Conservation (phyloP, 2,797 vertebrate species). For the Phataginus tricuspis region DNA sequence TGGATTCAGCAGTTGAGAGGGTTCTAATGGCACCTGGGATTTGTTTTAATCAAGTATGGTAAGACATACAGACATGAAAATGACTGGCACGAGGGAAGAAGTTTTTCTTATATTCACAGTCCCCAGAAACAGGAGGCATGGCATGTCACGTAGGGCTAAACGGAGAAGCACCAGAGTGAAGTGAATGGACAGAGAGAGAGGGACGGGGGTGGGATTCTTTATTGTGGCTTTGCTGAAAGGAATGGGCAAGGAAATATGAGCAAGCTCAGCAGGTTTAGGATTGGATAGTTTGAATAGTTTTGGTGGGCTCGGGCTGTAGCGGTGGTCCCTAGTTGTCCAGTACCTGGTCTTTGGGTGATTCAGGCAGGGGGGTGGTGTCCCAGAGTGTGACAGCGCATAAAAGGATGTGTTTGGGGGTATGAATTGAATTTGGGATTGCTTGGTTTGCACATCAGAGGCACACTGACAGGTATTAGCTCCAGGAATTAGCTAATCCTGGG, state of each 20-base stretch:
- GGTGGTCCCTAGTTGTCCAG: background rate
- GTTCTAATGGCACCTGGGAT: background rate
- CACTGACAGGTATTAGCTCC: background rate
- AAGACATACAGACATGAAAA: background rate
- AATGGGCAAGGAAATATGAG: background rate
- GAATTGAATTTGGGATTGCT: background rate
- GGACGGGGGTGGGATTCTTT: background rate
- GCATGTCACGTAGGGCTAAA: background rate
- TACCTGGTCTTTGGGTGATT: background rate
- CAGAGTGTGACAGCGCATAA: background rate
- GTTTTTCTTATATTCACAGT: background rate
- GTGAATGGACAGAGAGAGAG: background rate
- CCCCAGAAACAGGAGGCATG: background rate
- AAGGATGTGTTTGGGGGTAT: background rate
- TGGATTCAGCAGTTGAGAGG: background rate
- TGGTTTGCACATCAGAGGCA: background rate
- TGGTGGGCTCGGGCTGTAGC: background rate
- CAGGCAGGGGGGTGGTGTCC: background rate
- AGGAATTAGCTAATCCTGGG: background rate
- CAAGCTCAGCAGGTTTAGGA: background rate
- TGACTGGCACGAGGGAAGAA: background rate
- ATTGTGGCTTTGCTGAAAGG: background rate
- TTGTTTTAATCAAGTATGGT: background rate
- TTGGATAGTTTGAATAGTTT: background rate
- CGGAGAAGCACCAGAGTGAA: background rate